Percentiles rank a stretch among this genome's conserved stretches.
Conservation (phyloP, 53 echinoderm and acorn worm genomes). For the Echinometra lucunter region DNA sequence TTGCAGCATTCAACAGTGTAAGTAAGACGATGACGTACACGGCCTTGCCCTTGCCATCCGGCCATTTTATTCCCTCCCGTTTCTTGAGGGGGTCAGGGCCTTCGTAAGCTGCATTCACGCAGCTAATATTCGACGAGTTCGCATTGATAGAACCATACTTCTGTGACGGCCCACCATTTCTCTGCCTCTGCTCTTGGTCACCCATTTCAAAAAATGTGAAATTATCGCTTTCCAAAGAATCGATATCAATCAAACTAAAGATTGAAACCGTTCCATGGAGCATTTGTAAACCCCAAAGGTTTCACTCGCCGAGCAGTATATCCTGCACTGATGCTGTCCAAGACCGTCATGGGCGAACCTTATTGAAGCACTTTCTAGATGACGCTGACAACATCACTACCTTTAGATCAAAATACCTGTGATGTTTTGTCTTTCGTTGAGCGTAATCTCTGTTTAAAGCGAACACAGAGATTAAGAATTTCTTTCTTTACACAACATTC, state of each 20-base stretch:
- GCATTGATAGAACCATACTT: not conserved
- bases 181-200: not conserved
- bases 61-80: slow-evolving; percentile 20
- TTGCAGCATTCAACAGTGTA: slow-evolving; percentile 33
- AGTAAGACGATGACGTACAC: not conserved
- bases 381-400: not conserved
- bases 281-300: not conserved
- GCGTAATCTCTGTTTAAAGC: not conserved
- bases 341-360: not conserved
- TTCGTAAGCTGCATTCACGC: slow-evolving; percentile 22
- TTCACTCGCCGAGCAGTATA: not conserved
- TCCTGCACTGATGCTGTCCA: not conserved
- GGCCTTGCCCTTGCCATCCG: not conserved
- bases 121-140: not conserved
- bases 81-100: not conserved
- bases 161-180: not conserved
- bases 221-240: not conserved
- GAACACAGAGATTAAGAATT: not conserved
- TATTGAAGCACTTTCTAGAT: not conserved
- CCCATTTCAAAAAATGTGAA: not conserved
- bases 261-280: not conserved
- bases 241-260: not conserved
- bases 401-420: not conserved
- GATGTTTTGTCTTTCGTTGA: not conserved
- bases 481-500: not conserved